These are phyloP conservation scores for Lasius fuliginosus DNA, from an alignment of 2,888 invertebrate genomes.

Conservation along the genomic window DNA sequence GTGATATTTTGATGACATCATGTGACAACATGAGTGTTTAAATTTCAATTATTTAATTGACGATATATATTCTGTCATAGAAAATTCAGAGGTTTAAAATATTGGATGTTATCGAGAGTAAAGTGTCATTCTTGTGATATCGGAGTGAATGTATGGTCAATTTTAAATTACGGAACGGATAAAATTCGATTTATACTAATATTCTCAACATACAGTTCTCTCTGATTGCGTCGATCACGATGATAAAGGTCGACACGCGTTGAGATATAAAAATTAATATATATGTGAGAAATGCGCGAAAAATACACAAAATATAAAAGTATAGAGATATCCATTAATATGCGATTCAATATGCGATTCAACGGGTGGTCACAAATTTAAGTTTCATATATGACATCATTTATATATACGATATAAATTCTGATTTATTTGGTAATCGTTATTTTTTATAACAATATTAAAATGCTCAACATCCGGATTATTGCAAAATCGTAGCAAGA, in stretches of 20 bases:
- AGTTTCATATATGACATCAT: neutral
- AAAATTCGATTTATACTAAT: constrained; percentile 30
- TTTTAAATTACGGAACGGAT: constrained; percentile 11
- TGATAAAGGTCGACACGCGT: neutral
- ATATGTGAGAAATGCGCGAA: neutral
- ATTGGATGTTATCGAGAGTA: neutral
- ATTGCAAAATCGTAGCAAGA: neutral
- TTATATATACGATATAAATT: neutral
- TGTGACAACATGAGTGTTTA: neutral
- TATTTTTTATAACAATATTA: neutral
- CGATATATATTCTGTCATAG: neutral
- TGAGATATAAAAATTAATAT: constrained; percentile 31
- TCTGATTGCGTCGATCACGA: constrained; percentile 11
- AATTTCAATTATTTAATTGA: constrained; percentile 16
- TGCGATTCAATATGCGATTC: neutral
- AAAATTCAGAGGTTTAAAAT: constrained; percentile 12
- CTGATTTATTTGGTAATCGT: neutral
- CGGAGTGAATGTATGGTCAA: constrained; percentile 24
- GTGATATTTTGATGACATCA: neutral
- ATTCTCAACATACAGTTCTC: neutral
- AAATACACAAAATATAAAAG: neutral
- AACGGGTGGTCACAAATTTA: neutral
- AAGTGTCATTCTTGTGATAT: neutral
- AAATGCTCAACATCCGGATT: neutral
- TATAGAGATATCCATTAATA: constrained; percentile 13